Percentiles rank a stretch among this genome's conserved stretches.
Conservation (phyloP, 2,888 invertebrate species). For the Eupeodes luniger region DNA sequence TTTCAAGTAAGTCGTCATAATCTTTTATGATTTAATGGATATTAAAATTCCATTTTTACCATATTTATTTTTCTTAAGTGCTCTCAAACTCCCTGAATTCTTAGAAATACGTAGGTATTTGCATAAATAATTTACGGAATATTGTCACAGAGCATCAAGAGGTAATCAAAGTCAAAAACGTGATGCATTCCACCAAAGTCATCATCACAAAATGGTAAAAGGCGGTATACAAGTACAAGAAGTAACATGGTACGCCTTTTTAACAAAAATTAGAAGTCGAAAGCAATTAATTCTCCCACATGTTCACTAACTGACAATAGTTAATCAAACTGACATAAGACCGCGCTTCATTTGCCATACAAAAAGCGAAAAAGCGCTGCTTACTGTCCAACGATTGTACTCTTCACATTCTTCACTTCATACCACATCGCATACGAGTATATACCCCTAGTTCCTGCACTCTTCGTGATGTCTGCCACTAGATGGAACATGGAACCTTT, state of each 20-base stretch:
- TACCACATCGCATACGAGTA: conserved; percentile 43
- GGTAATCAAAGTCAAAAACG: conserved; percentile 40
- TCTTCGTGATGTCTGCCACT: background rate
- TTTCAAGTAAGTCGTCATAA: too few relatives aligned
- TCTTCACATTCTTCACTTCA: conserved; percentile 36
- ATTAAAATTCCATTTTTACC: background rate
- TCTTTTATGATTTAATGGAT: background rate
- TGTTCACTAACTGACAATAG: conserved; percentile 68
- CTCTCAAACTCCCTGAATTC: background rate
- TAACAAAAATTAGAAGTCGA: conserved; percentile 54
- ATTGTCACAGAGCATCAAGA: conserved; percentile 12
- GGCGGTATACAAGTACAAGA: conserved; percentile 8
- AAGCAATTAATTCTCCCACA: conserved; percentile 69
- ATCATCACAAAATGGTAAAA: background rate
- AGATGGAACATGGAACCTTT: conserved; percentile 33
- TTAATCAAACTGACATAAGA: conserved; percentile 72
- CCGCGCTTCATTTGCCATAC: conserved; percentile 49
- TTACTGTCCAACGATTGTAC: conserved; percentile 12
- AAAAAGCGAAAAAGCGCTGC: conserved; percentile 18
- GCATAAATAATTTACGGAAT: background rate
- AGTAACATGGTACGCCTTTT: conserved; percentile 18
- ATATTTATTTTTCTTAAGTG: background rate
- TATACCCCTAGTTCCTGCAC: conserved; percentile 4
- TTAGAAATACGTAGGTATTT: background rate
- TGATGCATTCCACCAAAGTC: conserved; percentile 53